Conservation (phyloP, 2,888 invertebrate species). For the Taenaris catops region DNA sequence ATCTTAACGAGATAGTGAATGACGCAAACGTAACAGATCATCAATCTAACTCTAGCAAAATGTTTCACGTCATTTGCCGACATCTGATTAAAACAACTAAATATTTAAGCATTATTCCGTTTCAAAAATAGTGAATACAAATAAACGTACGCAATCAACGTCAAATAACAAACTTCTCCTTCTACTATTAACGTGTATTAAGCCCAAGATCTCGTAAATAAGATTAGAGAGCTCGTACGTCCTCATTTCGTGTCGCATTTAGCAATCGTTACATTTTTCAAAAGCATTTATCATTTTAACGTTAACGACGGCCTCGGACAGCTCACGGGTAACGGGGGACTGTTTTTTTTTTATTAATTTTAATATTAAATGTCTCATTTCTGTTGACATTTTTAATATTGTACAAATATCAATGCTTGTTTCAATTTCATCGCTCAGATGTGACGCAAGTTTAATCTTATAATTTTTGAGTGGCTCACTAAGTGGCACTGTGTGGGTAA, state of each 20-base stretch:
- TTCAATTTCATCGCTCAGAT: background rate
- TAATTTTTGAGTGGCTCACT: background rate
- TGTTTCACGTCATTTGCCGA: constrained; percentile 24
- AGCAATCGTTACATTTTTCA: constrained; percentile 61
- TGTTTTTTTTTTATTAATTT: constrained; percentile 17
- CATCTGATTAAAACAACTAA: constrained; percentile 48
- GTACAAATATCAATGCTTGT: background rate
- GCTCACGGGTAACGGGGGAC: constrained; percentile 19
- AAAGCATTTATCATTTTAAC: constrained; percentile 63
- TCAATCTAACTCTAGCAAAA: constrained; percentile 16
- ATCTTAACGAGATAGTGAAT: constrained; percentile 11
- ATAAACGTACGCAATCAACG: constrained; percentile 63
- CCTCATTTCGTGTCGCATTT: constrained; percentile 66
- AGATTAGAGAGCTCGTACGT: constrained; percentile 51
- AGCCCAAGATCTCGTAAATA: constrained; percentile 65
- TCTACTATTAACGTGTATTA: constrained; percentile 62
- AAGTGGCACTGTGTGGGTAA: no score
- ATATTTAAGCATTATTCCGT: constrained; percentile 36
- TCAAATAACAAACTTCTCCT: constrained; percentile 58
- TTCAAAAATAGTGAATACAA: constrained; percentile 48
- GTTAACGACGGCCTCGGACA: constrained; percentile 46
- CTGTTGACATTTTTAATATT: constrained; percentile 5
- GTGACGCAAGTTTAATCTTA: background rate
- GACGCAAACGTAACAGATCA: constrained; percentile 16
- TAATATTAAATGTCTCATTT: constrained; percentile 11